Base-by-base conservation (phyloP, 2,113 vertebrate species). In the Formicarius rufipectus region DNA sequence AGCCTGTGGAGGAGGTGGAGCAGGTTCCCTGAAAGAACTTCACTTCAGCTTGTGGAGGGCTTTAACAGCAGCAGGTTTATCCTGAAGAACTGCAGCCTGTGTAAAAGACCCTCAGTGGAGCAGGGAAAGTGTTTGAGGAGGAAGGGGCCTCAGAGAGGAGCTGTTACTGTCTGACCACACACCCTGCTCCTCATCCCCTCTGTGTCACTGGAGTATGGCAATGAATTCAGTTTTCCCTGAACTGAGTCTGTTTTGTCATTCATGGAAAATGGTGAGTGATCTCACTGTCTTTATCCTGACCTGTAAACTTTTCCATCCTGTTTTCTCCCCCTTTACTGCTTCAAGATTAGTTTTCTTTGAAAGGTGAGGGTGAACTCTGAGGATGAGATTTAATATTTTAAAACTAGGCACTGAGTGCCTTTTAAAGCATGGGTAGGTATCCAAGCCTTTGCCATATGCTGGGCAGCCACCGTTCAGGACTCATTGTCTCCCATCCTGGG, bases 401-500 rank as follows among this genome's bases (percentile, higher is more conserved):
- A 84, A 77, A 66, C 7, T 31, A 53, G 75, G 25, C 37, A 45
- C 20, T 58, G 55, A 47, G 35, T 13, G 14, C 25, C 53, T 37
- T 45, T 68, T 63, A 62, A 59, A 76, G 37, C 16, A 58, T 25
- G 2, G 1, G 4, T 55, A 31, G 16, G 3, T 67, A 62, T 62
- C 45, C 30, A 45, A 63, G 39, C 2, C 2, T 28, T 62, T 91
- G 82, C 15, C 19, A 8, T 56, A 2, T 4, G 1, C 18, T 56
- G 14, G 31, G 25, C 30, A 79, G 37, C 33, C 11, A 45, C 19
- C 40, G 33, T 9, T 10, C 3, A 52, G 30, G 50, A 49, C 20
- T 73, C 2, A 0, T 33, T 3, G 7, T 39, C 17, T 52, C 8
- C 19, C 1, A 1, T 56, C 44, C 18, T 49, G 22, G n/a, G 30